Conservation (phyloP, 2,113 vertebrate genomes). For the Lagenorhynchus albirostris region DNA sequence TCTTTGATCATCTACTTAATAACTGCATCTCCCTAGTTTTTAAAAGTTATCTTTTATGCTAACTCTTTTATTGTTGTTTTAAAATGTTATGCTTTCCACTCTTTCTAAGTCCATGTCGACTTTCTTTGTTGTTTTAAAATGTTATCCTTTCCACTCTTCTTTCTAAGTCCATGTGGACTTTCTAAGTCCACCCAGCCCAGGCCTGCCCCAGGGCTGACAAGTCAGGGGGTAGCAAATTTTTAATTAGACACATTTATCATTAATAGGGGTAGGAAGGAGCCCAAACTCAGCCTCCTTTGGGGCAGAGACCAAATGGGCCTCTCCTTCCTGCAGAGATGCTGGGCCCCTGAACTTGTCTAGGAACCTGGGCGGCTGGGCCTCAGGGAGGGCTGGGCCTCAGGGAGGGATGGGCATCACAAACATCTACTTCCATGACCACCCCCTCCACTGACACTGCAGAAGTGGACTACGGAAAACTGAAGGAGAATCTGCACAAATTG, state of each 20-base stretch:
- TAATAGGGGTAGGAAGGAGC: slow-evolving; percentile 62
- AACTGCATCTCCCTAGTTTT: not conserved
- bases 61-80: not conserved
- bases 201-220: not conserved
- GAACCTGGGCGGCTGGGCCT: not conserved
- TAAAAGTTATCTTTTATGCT: not conserved
- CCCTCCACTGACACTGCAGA: slow-evolving; percentile 87
- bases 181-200: not conserved
- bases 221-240: not conserved
- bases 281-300: not conserved
- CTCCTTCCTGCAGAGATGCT: slow-evolving; percentile 47
- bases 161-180: not conserved
- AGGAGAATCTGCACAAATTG: slow-evolving; percentile 88
- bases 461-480: slow-evolving; percentile 88
- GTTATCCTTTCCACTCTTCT: not conserved
- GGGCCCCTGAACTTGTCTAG: not conserved
- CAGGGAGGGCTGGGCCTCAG: not conserved
- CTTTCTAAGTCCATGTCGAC: not conserved
- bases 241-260: slow-evolving; percentile 78
- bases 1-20: not conserved
- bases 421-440: slow-evolving; percentile 91
- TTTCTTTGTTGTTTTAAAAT: not conserved
- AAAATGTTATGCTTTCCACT: not conserved
- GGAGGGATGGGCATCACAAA: slow-evolving; percentile 82
- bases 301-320: not conserved